These are phyloP conservation scores for Triplophysa siluroides DNA, from an alignment of 2,113 vertebrate genomes.

Conservation along the genomic window DNA sequence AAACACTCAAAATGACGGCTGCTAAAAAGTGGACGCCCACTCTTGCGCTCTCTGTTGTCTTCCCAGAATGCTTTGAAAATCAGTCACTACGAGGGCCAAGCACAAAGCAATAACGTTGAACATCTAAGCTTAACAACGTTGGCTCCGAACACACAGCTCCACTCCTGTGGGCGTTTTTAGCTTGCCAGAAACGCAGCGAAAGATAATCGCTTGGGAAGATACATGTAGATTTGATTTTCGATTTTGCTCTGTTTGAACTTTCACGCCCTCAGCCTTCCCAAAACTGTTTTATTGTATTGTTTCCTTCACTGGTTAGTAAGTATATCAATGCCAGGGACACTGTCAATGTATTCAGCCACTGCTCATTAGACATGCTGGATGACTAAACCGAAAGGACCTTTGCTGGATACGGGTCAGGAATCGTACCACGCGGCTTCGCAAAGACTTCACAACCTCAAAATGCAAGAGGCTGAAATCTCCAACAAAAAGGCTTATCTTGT, in stretches of 20 bases:
- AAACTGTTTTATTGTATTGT: constrained; percentile 25
- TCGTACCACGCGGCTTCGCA: not conserved
- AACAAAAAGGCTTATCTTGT: constrained; percentile 54
- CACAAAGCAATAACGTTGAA: constrained; percentile 54
- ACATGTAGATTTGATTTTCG: constrained; percentile 43
- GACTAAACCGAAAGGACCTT: constrained; percentile 22
- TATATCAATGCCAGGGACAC: constrained; percentile 3
- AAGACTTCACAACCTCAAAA: not conserved
- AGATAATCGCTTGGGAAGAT: constrained; percentile 38
- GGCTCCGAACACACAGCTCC: constrained; percentile 17
- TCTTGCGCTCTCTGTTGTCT: constrained; percentile 17
- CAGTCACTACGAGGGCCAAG: constrained; percentile 9
- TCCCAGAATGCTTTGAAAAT: not conserved
- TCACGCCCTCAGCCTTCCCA: not conserved
- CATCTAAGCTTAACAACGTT: constrained; percentile 31
- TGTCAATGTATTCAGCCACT: constrained; percentile 30
- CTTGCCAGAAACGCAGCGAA: constrained; percentile 24
- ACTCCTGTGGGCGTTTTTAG: constrained; percentile 30
- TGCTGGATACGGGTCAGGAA: not conserved
- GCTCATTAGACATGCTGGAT: constrained; percentile 13
- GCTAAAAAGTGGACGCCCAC: not conserved
- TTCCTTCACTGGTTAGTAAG: constrained; percentile 30
- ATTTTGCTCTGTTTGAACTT: constrained; percentile 31
- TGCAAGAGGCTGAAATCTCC: constrained; percentile 32
- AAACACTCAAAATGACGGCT: not conserved